Evolutionary conservation across 2,797 vertebrate genomes (phyloP), one percentile per base, ranked within the genome.

Genomic region (Pyrocephalus nanus): DNA sequence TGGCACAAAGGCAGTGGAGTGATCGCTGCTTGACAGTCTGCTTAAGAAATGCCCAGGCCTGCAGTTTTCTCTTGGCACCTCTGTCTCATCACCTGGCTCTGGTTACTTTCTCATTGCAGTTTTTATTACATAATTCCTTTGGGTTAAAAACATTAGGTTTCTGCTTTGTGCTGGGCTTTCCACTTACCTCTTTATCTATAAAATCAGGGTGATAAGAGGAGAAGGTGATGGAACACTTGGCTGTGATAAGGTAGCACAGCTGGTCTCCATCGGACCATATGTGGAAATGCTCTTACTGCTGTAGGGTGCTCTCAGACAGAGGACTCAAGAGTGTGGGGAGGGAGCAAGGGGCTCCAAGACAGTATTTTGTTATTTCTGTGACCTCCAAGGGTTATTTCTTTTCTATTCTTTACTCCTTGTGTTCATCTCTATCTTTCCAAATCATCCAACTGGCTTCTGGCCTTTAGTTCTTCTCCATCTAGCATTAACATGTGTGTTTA

Each of bases 281-380:
- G 2, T 29, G 40, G 65, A 77, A 91, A 58, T 47, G 38, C 26
- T 79, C 40, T 47, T 34, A 42, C 26, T 3, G 1, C 54, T 76
- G 22, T 13, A 23, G 0, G 0, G 34, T 43, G 34, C 45, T 81
- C n/a, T 47, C 36, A 40, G 54, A 5, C 0, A 2, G 55, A 76
- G 20, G 19, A 34, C n/a, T 83, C 29, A 15, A 40, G 27, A 67
- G 30, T 16, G 22, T 32, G 8, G 18, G 27, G 12, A 82, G 34
- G 25, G 48, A 80, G 26, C 30, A 78, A 45, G 27, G 22, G 36
- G 15, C 73, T 61, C 23, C 32, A 73, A 36, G 9, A 76, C 15
- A 88, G 12, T 43, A 22, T 70, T 83, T 40, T 53, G 10, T 58
- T 62, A 72, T 48, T 80, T 77, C 53, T 80, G 43, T 71, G 58